phyloP scores from a whole-genome alignment of 2,888 invertebrate genomes.

The Venusia cambrica region DNA sequence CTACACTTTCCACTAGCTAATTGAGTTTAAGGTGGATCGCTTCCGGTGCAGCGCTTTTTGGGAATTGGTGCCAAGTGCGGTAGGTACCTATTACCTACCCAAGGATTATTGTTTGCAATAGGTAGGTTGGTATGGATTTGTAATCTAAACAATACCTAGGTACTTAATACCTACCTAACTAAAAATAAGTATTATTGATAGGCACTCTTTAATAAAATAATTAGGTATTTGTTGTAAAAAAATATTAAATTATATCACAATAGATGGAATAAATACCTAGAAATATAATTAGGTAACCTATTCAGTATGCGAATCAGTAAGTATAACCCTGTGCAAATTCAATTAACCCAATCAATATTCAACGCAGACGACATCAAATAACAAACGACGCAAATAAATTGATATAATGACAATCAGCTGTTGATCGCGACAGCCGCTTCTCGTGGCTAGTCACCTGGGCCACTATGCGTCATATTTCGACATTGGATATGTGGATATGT shows the following conservation, averaged over 20 bases:
- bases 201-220: too few species aligned
- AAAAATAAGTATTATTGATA: too few species aligned
- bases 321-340: conserved; percentile 6
- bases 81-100: too few species aligned
- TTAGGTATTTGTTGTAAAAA: too few species aligned
- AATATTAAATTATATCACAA: too few species aligned
- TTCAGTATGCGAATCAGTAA: too few species aligned
- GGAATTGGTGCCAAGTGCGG: conserved; percentile 16
- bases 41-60: conserved; percentile 30
- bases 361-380: conserved; percentile 13
- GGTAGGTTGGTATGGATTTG: too few species aligned
- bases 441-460: conserved; percentile 31
- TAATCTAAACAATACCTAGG: too few species aligned
- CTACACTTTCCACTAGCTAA: conserved; percentile 47
- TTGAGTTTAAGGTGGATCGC: conserved; percentile 38
- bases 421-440: conserved; percentile 24
- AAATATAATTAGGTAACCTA: too few species aligned
- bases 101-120: too few species aligned
- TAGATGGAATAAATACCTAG: too few species aligned
- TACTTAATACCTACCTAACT: too few species aligned
- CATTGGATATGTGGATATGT: conserved; percentile 52
- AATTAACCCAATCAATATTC: conserved; percentile 19
- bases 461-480: conserved; percentile 50
- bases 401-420: conserved; percentile 35
- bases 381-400: conserved; percentile 15